A percentile compares a stretch with the other conserved stretches of the same genome.
Evolutionary conservation across 2,888 invertebrate genomes (phyloP).

Genomic region (Brachylomia viminalis): DNA sequence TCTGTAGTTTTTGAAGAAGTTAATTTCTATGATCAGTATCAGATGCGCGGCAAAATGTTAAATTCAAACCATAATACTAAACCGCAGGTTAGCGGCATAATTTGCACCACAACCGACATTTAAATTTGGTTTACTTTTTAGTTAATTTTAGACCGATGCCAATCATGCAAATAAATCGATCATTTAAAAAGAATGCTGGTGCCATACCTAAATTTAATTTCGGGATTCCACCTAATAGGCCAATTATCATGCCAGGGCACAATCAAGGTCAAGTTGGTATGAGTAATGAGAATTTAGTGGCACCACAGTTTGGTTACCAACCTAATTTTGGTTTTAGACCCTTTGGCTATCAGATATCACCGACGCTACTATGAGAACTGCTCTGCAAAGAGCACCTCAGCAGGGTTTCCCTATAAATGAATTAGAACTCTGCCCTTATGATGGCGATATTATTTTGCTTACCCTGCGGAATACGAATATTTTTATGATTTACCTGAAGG

Average conservation of each 20-base stretch:
- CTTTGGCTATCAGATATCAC: not conserved
- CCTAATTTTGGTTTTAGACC: not conserved
- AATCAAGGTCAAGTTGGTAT: too few relatives aligned
- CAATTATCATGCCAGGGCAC: not conserved
- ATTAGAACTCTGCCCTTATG: not conserved
- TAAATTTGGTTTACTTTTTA: not conserved
- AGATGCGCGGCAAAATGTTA: too few relatives aligned
- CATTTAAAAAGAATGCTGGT: not conserved
- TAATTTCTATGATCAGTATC: too few relatives aligned
- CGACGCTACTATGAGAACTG: too few relatives aligned
- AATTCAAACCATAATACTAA: too few relatives aligned
- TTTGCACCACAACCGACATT: too few relatives aligned
- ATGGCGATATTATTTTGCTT: not conserved
- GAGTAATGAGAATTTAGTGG: not conserved
- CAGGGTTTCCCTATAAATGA: not conserved
- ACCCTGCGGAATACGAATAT: not conserved
- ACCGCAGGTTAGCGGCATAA: too few relatives aligned
- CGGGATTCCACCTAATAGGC: not conserved
- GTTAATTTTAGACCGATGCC: not conserved
- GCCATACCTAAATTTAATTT: constrained; percentile 1
- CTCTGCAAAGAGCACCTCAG: not conserved
- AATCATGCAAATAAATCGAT: not conserved
- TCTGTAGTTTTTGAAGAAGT: too few relatives aligned
- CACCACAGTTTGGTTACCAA: not conserved
- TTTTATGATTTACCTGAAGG: not conserved